Evolutionary conservation across 2,888 invertebrate species (phyloP).

Genomic region (Hylaea fasciaria): DNA sequence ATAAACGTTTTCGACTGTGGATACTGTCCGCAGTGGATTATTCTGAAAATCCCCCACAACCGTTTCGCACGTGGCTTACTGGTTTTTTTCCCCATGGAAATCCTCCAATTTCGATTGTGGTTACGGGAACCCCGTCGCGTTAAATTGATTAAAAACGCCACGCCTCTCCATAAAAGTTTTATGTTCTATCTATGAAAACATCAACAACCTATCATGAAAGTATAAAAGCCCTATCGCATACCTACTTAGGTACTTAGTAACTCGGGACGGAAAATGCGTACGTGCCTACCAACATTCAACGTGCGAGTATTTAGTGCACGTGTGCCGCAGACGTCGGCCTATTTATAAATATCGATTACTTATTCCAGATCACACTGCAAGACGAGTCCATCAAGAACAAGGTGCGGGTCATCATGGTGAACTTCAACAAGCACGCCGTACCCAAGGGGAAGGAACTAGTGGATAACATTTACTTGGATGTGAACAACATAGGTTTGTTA

Average conservation of each 20-base stretch:
- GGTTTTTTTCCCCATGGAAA: no score
- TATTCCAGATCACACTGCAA: slow-evolving; percentile 79
- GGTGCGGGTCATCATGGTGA: slow-evolving; percentile 81
- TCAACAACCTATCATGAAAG: no score
- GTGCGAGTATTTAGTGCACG: slow-evolving; percentile 5
- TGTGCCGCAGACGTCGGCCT: slow-evolving; percentile 12
- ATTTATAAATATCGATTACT: slow-evolving; percentile 25
- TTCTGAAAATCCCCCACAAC: no score
- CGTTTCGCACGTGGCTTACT: no score
- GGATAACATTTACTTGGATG: slow-evolving; percentile 74
- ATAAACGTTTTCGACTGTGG: no score
- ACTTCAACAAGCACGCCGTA: slow-evolving; percentile 63
- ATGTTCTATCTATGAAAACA: no score
- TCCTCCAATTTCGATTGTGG: no score
- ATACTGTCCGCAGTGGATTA: no score
- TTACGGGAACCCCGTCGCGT: no score
- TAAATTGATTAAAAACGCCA: no score
- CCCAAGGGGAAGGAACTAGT: slow-evolving; percentile 71
- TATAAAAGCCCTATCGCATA: no score
- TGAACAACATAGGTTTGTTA: slow-evolving; percentile 70
- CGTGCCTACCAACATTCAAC: slow-evolving; percentile 8
- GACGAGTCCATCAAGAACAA: slow-evolving; percentile 81
- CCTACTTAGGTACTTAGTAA: background rate
- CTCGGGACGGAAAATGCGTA: slow-evolving; percentile 10
- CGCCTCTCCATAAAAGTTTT: no score